Conservation (phyloP, 2,888 invertebrate genomes). For the Melieria crassipennis region DNA sequence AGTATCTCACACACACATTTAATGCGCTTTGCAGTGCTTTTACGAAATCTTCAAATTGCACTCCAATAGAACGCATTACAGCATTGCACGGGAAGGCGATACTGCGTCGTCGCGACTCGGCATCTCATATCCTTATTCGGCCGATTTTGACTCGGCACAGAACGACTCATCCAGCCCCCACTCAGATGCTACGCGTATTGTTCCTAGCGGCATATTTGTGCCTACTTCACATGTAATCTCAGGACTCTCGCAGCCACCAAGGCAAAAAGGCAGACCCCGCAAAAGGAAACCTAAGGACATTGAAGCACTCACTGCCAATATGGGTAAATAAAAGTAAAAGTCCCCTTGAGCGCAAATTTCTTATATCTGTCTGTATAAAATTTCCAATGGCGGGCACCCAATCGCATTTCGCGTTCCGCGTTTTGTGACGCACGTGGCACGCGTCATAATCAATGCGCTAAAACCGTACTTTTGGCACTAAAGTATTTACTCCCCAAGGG, state of each 20-base stretch:
- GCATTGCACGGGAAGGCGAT: slow-evolving; percentile 62
- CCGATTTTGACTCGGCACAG: slow-evolving; percentile 66
- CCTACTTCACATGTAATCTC: slow-evolving; percentile 69
- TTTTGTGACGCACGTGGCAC: too few relatives aligned
- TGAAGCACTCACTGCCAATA: slow-evolving; percentile 84
- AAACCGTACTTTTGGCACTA: too few relatives aligned
- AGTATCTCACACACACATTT: neutral
- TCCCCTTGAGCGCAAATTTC: neutral
- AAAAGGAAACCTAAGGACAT: slow-evolving; percentile 93
- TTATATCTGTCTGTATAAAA: too few relatives aligned
- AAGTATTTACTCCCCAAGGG: too few relatives aligned
- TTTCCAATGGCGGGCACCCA: too few relatives aligned
- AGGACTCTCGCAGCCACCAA: slow-evolving; percentile 72
- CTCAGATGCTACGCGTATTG: slow-evolving; percentile 65
- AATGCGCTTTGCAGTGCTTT: too few relatives aligned
- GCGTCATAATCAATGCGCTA: too few relatives aligned
- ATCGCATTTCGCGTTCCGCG: too few relatives aligned
- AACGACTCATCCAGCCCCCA: slow-evolving; percentile 66
- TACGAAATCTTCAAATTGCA: neutral
- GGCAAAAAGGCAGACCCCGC: slow-evolving; percentile 92
- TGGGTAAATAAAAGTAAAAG: slow-evolving; percentile 72
- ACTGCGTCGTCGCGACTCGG: slow-evolving; percentile 58
- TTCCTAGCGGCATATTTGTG: slow-evolving; percentile 69
- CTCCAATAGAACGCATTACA: slow-evolving; percentile 62
- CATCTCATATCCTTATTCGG: slow-evolving; percentile 68